phyloP scores from a whole-genome alignment of 2,113 vertebrate genomes.

The Verasper variegatus region DNA sequence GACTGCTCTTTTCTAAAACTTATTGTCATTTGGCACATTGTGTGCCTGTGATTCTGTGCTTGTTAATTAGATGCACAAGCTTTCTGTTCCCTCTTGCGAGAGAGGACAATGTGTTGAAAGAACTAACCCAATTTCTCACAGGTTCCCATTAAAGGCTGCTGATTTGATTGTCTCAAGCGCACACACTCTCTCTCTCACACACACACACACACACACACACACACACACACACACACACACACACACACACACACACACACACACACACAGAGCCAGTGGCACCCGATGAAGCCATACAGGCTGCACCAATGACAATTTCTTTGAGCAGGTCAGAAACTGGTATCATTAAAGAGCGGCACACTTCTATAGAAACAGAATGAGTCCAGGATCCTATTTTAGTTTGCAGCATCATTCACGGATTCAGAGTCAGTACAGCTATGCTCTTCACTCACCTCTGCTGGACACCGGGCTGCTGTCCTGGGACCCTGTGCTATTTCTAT shows the following conservation, averaged over 20 bases:
- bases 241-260: not conserved
- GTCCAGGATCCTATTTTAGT: slow-evolving; percentile 33
- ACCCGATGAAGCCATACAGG: not conserved
- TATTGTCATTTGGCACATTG: slow-evolving; percentile 27
- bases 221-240: not conserved
- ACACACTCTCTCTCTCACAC: not conserved
- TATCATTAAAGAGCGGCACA: too few relatives aligned
- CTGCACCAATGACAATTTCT: not conserved
- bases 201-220: not conserved
- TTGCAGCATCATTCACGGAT: slow-evolving; percentile 21
- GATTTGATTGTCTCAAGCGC: slow-evolving; percentile 40
- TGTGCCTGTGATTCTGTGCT: slow-evolving; percentile 28
- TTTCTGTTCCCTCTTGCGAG: slow-evolving; percentile 42
- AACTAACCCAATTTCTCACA: slow-evolving; percentile 53
- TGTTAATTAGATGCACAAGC: slow-evolving; percentile 61
- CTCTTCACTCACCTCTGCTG: slow-evolving; percentile 42
- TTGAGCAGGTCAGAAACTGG: not conserved
- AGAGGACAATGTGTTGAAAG: slow-evolving; percentile 51
- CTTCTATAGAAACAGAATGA: slow-evolving; percentile 17
- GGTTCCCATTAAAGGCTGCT: slow-evolving; percentile 40
- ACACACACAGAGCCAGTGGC: not conserved
- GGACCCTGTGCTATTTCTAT: slow-evolving; percentile 37
- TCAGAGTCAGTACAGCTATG: slow-evolving; percentile 41
- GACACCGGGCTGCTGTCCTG: slow-evolving; percentile 18
- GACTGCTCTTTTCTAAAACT: slow-evolving; percentile 9